Conservation (phyloP, 2,888 invertebrate genomes). For the Phengaris arion region DNA sequence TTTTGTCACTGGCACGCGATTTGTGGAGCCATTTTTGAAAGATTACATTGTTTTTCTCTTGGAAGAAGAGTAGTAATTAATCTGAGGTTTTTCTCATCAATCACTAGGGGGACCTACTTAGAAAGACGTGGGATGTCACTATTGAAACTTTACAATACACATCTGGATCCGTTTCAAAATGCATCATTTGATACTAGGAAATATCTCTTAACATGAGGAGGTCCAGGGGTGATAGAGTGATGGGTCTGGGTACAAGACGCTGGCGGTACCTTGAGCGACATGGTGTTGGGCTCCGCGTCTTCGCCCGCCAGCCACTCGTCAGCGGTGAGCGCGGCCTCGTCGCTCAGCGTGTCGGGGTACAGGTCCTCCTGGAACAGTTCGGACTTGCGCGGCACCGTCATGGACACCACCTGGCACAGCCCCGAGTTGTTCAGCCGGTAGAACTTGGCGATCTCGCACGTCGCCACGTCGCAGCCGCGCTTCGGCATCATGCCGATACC, state of each 20-base stretch:
- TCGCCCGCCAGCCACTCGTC: slow-evolving; percentile 95
- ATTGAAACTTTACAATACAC: too few relatives aligned
- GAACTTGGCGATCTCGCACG: slow-evolving; percentile 97
- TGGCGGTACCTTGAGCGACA: slow-evolving; percentile 89
- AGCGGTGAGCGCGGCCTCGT: slow-evolving; percentile 91
- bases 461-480: slow-evolving; percentile 95
- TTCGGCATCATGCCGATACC: slow-evolving; percentile 98
- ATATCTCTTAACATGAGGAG: too few relatives aligned
- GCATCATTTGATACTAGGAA: too few relatives aligned
- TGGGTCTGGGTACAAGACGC: background rate
- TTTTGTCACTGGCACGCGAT: too few relatives aligned
- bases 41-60: too few relatives aligned
- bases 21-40: too few relatives aligned
- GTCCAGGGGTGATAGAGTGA: background rate
- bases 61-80: too few relatives aligned
- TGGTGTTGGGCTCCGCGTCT: slow-evolving; percentile 93
- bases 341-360: slow-evolving; percentile 96
- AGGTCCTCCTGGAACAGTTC: slow-evolving; percentile 98
- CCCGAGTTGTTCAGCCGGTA: slow-evolving; percentile 97
- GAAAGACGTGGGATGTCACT: too few relatives aligned
- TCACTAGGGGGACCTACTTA: too few relatives aligned
- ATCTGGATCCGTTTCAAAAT: too few relatives aligned
- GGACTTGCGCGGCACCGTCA: slow-evolving; percentile 98
- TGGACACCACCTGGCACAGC: slow-evolving; percentile 95
- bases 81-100: too few relatives aligned